These are phyloP conservation scores for Conistra vaccinii DNA, from an alignment of 2,888 invertebrate genomes.

Conservation along the genomic window DNA sequence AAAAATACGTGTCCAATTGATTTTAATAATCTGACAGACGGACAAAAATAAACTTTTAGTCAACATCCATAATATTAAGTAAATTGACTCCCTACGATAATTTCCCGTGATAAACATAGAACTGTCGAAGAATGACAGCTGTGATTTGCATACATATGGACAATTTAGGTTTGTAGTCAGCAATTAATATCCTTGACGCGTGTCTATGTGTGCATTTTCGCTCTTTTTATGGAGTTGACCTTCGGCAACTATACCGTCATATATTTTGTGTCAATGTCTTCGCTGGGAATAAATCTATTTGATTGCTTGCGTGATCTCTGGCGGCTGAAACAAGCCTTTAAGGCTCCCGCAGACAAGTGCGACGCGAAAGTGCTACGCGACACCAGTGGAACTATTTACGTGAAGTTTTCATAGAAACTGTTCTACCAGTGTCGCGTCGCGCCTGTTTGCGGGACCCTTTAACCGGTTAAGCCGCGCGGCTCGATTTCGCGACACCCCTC, in stretches of 20 bases:
- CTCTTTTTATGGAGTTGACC: neutral
- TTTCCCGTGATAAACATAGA: neutral
- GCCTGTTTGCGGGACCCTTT: conserved; percentile 30
- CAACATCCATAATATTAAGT: too few relatives aligned
- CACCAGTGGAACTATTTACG: too few relatives aligned
- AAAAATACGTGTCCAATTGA: too few relatives aligned
- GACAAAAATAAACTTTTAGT: too few relatives aligned
- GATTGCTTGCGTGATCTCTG: conserved; percentile 72
- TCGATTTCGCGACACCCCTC: too few relatives aligned
- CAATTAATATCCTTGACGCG: neutral
- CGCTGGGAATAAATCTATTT: conserved; percentile 75
- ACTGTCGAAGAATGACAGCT: neutral
- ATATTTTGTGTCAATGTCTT: conserved; percentile 21
- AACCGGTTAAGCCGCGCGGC: too few relatives aligned
- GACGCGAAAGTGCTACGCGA: too few relatives aligned
- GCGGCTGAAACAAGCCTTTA: conserved; percentile 53
- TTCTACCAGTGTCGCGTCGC: too few relatives aligned
- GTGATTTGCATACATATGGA: neutral
- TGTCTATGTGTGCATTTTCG: neutral
- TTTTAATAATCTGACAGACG: too few relatives aligned
- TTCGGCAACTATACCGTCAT: conserved; percentile 10
- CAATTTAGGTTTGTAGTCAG: neutral
- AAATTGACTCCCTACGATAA: neutral
- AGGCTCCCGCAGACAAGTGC: too few relatives aligned
- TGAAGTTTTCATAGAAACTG: too few relatives aligned